Conservation (phyloP, 2,113 vertebrate genomes). For the Nipponia nippon region DNA sequence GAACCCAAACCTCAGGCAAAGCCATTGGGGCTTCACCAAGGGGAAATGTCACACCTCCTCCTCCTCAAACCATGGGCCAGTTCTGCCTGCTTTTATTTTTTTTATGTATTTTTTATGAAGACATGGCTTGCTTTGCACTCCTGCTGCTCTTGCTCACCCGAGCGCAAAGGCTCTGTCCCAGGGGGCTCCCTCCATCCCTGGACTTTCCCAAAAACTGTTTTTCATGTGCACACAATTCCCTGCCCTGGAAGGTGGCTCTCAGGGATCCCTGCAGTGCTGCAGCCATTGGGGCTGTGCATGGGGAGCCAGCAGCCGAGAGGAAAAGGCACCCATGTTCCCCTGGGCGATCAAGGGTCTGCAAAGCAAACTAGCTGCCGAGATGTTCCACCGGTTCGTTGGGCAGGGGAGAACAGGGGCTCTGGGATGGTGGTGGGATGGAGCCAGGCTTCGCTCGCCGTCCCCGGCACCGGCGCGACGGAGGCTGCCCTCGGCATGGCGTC, state of each 20-base stretch:
- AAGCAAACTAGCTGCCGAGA: not conserved
- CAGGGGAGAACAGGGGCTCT: not conserved
- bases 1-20: not conserved
- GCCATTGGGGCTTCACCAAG: fast-evolving
- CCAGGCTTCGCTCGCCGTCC: not conserved
- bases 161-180: not conserved
- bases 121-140: not conserved
- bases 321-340: not conserved
- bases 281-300: fast-evolving
- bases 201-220: not conserved
- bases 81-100: not conserved
- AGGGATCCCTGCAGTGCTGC: not conserved
- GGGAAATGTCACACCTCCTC: not conserved
- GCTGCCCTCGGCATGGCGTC: not conserved
- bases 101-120: not conserved
- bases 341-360: fast-evolving
- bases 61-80: not conserved
- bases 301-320: not conserved
- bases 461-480: not conserved
- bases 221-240: not conserved
- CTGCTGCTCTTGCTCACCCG: not conserved
- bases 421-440: not conserved
- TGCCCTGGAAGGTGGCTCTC: not conserved
- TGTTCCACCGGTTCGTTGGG: fast-evolving
- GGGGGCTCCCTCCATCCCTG: not conserved